Evolutionary conservation across 2,888 invertebrate genomes (phyloP), one percentile per base, ranked within the genome.

Genomic region (Leptinotarsa haldemani): DNA sequence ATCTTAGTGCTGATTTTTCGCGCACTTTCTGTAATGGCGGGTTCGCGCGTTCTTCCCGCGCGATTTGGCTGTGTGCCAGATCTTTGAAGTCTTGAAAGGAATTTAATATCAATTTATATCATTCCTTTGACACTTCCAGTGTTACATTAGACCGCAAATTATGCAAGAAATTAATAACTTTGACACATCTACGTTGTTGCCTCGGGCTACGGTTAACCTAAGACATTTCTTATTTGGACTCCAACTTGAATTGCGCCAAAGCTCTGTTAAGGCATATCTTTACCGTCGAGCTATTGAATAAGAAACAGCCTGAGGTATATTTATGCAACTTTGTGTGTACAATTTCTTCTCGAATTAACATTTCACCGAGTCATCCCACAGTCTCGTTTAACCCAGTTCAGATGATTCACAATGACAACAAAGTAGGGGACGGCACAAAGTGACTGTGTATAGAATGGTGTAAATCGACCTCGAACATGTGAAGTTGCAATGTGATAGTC

Each of bases 381-480:
- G 69, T 66, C 56, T 50, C 65, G 65, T 69, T 69, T 71, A 74
- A 74, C 74, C 74, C 65, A 74, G 65, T 65, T 74, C 58, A 50
- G 61, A 65, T 66, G 71, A 71, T 71, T 74, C 74, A 65, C 71
- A 69, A 53, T 69, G 69, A 71, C 65, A 74, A 70, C 70, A 69
- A 71, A 74, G 71, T 71, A 74, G 74, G 70, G 70, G 67, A 70
- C 69, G 52, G 58, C 30, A 65, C 61, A 47, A 61, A 70, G 65
- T 58, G 71, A 70, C 46, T 40, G 65, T 65, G 30, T 56, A 47
- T 48, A 30, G 61, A 65, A 69, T 50, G 63, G 67, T 52, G 66
- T 70, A 53, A 52, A 70, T 64, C 70, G 56, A 67, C 70, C 67
- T 70, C 67, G 16, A 16, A 52, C 50, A 52, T 25, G 66, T 48